Percentiles rank a stretch among this genome's conserved stretches.
Conservation (phyloP, 2,888 invertebrate species). For the Taphrorychus bicolor region DNA sequence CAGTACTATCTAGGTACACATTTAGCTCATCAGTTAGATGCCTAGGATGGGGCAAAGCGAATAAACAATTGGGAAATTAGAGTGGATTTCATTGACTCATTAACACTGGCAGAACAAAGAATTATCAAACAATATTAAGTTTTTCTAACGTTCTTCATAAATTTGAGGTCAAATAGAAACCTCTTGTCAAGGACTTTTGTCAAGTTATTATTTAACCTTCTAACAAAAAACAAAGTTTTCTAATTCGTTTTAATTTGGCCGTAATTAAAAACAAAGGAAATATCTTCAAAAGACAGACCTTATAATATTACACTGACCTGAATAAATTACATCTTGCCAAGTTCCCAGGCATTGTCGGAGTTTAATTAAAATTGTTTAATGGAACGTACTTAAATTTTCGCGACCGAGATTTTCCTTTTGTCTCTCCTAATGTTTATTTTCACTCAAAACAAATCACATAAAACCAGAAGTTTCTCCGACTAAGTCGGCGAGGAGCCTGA, state of each 20-base stretch:
- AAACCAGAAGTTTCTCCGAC: slow-evolving; percentile 12
- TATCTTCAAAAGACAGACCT: not conserved
- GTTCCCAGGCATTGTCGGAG: not conserved
- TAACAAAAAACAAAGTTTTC: not conserved
- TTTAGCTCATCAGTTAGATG: no score
- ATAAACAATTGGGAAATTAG: no score
- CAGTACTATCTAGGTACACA: no score
- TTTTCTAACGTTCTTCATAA: no score
- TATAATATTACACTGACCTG: not conserved
- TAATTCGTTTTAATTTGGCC: not conserved
- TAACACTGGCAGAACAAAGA: no score
- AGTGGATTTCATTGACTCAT: no score
- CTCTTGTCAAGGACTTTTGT: not conserved
- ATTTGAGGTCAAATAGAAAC: no score
- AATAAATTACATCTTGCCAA: slow-evolving; percentile 2
- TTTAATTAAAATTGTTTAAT: slow-evolving; percentile 12
- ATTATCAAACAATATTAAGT: no score
- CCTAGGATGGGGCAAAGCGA: no score
- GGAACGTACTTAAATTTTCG: slow-evolving; percentile 9
- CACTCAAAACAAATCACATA: slow-evolving; percentile 16
- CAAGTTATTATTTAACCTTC: not conserved
- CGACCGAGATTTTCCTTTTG: slow-evolving; percentile 10
- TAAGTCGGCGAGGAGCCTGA: slow-evolving; percentile 8
- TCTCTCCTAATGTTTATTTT: slow-evolving; percentile 12
- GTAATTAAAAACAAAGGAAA: not conserved